A percentile compares a stretch with the other conserved stretches of the same genome.
Conservation (phyloP, 2,113 vertebrate species). For the Spheniscus mendiculus region DNA sequence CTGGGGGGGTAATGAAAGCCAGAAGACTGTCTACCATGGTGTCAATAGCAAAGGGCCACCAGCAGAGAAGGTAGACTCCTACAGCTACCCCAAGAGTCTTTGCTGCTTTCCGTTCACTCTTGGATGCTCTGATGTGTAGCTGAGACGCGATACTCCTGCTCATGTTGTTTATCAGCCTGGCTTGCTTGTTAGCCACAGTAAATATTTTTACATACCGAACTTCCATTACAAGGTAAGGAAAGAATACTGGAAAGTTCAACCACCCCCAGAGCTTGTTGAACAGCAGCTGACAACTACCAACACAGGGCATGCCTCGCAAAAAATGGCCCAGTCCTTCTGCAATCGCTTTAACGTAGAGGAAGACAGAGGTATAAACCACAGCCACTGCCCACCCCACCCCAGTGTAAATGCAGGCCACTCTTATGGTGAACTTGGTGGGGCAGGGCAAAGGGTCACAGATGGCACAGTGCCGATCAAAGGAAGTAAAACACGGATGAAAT, state of each 20-base stretch:
- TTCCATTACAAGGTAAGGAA: constrained; percentile 60
- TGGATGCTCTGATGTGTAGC: not conserved
- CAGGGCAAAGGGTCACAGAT: constrained; percentile 64
- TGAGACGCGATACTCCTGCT: not conserved
- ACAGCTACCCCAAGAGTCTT: constrained; percentile 59
- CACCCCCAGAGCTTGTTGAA: constrained; percentile 70
- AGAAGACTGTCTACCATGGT: constrained; percentile 41
- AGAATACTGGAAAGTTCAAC: constrained; percentile 65
- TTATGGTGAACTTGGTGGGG: constrained; percentile 44
- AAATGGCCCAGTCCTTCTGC: constrained; percentile 1
- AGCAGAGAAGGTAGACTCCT: constrained; percentile 60
- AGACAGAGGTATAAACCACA: constrained; percentile 47
- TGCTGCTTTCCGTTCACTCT: constrained; percentile 54
- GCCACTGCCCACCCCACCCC: constrained; percentile 49
- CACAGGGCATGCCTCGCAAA: constrained; percentile 28
- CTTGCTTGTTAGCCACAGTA: constrained; percentile 56
- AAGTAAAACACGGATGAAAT: constrained; percentile 72
- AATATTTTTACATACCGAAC: constrained; percentile 67
- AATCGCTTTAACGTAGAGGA: constrained; percentile 30
- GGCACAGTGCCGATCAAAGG: constrained; percentile 60
- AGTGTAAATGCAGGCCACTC: constrained; percentile 26
- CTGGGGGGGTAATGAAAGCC: constrained; percentile 29
- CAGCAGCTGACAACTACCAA: constrained; percentile 60
- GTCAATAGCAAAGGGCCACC: constrained; percentile 60
- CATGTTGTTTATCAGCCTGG: constrained; percentile 30